Conservation (phyloP, 2,888 invertebrate species). For the Abrostola triplasia region DNA sequence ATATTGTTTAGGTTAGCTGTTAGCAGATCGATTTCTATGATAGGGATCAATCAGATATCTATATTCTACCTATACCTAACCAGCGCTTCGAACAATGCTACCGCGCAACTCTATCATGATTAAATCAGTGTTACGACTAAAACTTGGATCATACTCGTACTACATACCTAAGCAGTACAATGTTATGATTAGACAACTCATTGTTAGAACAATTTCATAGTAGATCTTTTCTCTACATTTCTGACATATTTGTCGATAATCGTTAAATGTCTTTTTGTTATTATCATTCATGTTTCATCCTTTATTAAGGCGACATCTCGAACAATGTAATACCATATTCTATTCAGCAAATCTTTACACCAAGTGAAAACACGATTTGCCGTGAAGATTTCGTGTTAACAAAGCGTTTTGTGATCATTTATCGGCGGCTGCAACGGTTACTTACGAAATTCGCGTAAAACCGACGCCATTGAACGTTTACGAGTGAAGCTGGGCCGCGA, state of each 20-base stretch:
- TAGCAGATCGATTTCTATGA: constrained; percentile 67
- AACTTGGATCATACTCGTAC: constrained; percentile 13
- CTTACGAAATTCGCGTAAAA: constrained; percentile 67
- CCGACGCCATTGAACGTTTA: constrained; percentile 58
- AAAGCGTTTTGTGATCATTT: constrained; percentile 61
- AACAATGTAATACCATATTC: constrained; percentile 55
- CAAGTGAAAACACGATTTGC: constrained; percentile 56
- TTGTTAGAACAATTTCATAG: constrained; percentile 15
- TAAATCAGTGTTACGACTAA: constrained; percentile 33
- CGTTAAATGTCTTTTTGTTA: constrained; percentile 32
- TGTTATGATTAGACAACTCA: constrained; percentile 24
- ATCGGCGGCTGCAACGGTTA: constrained; percentile 63
- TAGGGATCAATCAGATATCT: constrained; percentile 35
- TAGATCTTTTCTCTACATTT: constrained; percentile 23
- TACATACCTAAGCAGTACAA: constrained; percentile 4
- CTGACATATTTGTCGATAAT: constrained; percentile 32
- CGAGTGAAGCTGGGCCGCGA: constrained; percentile 42
- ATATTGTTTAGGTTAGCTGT: constrained; percentile 75
- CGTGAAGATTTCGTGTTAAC: constrained; percentile 59
- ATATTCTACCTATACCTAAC: constrained; percentile 32
- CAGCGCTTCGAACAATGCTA: constrained; percentile 34
- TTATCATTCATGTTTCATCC: constrained; percentile 49
- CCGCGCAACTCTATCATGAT: constrained; percentile 39
- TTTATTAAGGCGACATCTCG: constrained; percentile 38
- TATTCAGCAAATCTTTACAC: constrained; percentile 53